Conservation (phyloP, 2,888 invertebrate species). For the Tanytarsus gracilentus region DNA sequence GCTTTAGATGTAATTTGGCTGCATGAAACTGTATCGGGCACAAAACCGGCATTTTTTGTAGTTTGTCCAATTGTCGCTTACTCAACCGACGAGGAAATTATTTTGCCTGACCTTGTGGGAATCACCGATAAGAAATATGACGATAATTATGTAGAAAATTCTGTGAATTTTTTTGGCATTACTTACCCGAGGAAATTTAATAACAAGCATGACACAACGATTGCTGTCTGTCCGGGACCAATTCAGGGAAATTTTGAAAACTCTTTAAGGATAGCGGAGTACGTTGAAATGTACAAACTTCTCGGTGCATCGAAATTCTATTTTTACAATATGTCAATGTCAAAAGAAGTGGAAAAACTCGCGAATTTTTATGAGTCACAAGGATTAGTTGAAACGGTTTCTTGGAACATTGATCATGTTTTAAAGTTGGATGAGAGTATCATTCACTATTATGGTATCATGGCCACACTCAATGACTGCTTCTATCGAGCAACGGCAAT, state of each 20-base stretch:
- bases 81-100: background rate
- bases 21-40: constrained; percentile 45
- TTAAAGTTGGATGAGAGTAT: constrained; percentile 37
- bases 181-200: constrained; percentile 30
- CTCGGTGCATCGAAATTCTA: constrained; percentile 45
- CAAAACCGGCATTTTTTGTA: constrained; percentile 42
- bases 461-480: constrained; percentile 87
- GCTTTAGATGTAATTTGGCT: constrained; percentile 41
- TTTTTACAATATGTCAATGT: constrained; percentile 43
- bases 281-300: constrained; percentile 44
- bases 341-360: constrained; percentile 38
- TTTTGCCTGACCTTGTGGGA: background rate
- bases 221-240: constrained; percentile 44
- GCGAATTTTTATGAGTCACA: constrained; percentile 38
- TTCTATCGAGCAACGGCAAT: constrained; percentile 76
- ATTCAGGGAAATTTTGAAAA: constrained; percentile 42
- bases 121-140: background rate
- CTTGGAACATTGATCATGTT: constrained; percentile 40
- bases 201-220: constrained; percentile 30
- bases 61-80: constrained; percentile 37
- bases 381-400: constrained; percentile 39
- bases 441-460: constrained; percentile 59
- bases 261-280: constrained; percentile 44
- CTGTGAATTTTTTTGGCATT: background rate
- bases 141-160: background rate